These are phyloP conservation scores for Drosophila miranda DNA, from an alignment of 1,140 invertebrate species.

Conservation along the genomic window DNA sequence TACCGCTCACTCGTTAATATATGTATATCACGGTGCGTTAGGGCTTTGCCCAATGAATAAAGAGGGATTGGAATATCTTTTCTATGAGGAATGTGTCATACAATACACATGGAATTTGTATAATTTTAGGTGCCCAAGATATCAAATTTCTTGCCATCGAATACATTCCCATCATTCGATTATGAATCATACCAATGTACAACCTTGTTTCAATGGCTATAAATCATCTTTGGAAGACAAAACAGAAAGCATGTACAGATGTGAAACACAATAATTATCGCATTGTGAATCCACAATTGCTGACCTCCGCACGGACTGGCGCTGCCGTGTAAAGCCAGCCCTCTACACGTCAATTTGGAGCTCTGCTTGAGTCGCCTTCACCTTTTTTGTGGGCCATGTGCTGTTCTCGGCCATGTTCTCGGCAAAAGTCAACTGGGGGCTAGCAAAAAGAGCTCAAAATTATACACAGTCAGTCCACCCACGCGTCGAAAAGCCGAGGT, in stretches of 20 bases:
- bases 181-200: too few relatives aligned
- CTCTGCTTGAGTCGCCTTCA: constrained; percentile 41
- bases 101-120: too few relatives aligned
- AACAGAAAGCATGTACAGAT: too few relatives aligned
- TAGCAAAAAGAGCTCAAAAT: background rate
- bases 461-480: constrained; percentile 1
- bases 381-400: constrained; percentile 41
- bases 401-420: constrained; percentile 12
- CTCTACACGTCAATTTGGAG: constrained; percentile 36
- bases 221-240: too few relatives aligned
- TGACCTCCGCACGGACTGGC: constrained; percentile 20
- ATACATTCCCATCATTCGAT: too few relatives aligned
- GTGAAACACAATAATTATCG: too few relatives aligned
- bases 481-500: constrained; percentile 33
- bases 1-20: constrained; percentile 15
- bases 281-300: too few relatives aligned
- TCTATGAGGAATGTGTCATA: too few relatives aligned
- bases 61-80: too few relatives aligned
- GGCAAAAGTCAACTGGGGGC: constrained; percentile 33
- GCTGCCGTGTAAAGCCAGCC: constrained; percentile 14
- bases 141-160: too few relatives aligned
- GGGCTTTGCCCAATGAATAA: background rate
- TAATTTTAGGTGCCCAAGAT: too few relatives aligned
- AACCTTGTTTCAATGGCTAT: too few relatives aligned
- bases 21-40: background rate